These are phyloP conservation scores for Clavelina lepadiformis DNA, from an alignment of 23 tunicate species.

Conservation along the genomic window DNA sequence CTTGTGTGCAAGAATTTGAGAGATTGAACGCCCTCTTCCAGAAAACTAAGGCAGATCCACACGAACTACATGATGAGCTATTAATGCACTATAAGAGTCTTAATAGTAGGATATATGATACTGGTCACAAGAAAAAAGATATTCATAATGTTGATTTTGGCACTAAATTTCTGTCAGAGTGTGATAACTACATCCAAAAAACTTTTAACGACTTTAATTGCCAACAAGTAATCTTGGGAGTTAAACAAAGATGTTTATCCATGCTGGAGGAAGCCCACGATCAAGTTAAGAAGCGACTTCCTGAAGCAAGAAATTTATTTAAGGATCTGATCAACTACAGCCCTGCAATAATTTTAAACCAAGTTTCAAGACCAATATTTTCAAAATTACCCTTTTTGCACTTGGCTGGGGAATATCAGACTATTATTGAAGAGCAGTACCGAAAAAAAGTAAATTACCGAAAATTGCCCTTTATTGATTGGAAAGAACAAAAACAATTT, in stretches of 20 bases:
- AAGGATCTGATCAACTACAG: conserved; percentile 1
- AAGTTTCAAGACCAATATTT: conserved; percentile 6
- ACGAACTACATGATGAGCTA: conserved; percentile 3
- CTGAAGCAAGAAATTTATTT: background rate
- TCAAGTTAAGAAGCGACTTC: conserved; percentile 12
- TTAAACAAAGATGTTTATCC: conserved; percentile 15
- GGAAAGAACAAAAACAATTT: conserved; percentile 13
- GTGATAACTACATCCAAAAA: conserved; percentile 5
- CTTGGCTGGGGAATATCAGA: conserved; percentile 17
- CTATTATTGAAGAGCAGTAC: conserved; percentile 19
- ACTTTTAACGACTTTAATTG: background rate
- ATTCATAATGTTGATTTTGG: conserved; percentile 12
- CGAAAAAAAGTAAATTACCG: too few species aligned
- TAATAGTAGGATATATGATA: background rate
- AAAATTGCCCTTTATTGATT: conserved; percentile 9
- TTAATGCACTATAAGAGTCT: conserved; percentile 14
- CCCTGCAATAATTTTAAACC: conserved; percentile 13
- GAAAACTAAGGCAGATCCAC: conserved; percentile 7
- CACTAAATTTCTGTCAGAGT: conserved; percentile 8
- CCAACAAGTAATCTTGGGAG: conserved; percentile 1
- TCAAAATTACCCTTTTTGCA: background rate
- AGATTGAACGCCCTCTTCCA: conserved; percentile 5
- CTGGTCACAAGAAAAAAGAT: background rate
- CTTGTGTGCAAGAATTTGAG: conserved; percentile 34
- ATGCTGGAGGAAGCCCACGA: conserved; percentile 13